phyloP scores from a whole-genome alignment of 2,797 vertebrate genomes.

The Rousettus madagascariensis region DNA sequence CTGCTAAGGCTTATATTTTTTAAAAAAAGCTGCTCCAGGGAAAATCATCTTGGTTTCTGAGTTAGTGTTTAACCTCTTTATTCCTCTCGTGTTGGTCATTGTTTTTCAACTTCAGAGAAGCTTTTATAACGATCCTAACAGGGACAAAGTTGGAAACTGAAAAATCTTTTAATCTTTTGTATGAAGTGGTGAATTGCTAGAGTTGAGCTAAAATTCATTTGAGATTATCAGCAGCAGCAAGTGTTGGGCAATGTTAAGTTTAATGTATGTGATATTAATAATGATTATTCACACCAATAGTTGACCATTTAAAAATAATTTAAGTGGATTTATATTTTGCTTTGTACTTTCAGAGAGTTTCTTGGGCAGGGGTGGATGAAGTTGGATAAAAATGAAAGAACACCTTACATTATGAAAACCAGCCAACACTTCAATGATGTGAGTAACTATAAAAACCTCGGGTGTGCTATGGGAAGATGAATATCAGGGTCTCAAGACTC shows the following conservation, averaged over 20 bases:
- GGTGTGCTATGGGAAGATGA: background rate
- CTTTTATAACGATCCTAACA: background rate
- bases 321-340: slow-evolving; percentile 37
- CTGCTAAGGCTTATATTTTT: background rate
- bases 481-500: background rate
- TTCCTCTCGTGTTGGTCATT: background rate
- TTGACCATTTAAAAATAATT: background rate
- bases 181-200: background rate
- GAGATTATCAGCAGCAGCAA: background rate
- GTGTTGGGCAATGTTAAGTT: background rate
- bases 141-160: background rate
- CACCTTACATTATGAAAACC: slow-evolving; percentile 97
- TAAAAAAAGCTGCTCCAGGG: background rate
- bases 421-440: slow-evolving; percentile 98
- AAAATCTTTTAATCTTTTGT: background rate
- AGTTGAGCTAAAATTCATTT: background rate
- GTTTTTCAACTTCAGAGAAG: background rate
- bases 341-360: slow-evolving; percentile 89
- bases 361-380: slow-evolving; percentile 99
- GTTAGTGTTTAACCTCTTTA: background rate
- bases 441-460: slow-evolving; percentile 64
- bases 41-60: background rate
- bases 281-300: background rate
- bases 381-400: slow-evolving; percentile 94
- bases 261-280: background rate